These are phyloP conservation scores for Oreochromis tanganicae DNA, from an alignment of 2,113 vertebrate genomes.

Conservation along the genomic window DNA sequence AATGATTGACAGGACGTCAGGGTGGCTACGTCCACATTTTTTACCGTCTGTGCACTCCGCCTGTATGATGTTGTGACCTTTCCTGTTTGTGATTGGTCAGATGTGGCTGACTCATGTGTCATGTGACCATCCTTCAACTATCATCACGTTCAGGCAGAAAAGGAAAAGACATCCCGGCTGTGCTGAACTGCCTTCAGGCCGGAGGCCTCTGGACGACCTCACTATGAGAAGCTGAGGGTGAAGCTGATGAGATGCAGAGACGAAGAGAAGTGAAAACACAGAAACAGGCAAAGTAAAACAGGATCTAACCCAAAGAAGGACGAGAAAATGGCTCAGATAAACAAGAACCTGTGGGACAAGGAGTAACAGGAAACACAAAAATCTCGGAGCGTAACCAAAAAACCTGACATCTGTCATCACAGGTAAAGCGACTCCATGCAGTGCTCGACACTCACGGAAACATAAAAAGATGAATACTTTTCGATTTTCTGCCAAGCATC, in stretches of 20 bases:
- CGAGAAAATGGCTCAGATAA: not conserved
- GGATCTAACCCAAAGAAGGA: not conserved
- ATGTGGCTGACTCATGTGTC: not conserved
- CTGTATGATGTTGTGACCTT: not conserved
- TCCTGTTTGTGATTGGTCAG: not conserved
- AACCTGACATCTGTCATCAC: not conserved
- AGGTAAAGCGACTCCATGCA: not conserved
- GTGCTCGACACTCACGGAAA: not conserved
- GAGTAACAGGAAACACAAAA: not conserved
- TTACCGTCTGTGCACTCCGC: not conserved
- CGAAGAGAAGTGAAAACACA: not conserved
- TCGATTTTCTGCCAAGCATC: not conserved
- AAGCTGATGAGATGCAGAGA: not conserved
- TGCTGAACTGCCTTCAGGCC: not conserved
- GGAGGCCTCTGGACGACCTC: not conserved
- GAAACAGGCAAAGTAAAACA: not conserved
- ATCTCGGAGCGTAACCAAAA: not conserved
- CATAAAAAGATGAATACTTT: not conserved
- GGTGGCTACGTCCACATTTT: not conserved
- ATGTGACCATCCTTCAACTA: not conserved
- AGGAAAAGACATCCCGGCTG: not conserved
- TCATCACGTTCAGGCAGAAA: not conserved
- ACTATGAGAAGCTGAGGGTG: not conserved
- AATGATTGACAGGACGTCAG: not conserved
- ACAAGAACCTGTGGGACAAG: not conserved